Base-by-base conservation (phyloP, 2,113 vertebrate species). In the Malurus elegans region DNA sequence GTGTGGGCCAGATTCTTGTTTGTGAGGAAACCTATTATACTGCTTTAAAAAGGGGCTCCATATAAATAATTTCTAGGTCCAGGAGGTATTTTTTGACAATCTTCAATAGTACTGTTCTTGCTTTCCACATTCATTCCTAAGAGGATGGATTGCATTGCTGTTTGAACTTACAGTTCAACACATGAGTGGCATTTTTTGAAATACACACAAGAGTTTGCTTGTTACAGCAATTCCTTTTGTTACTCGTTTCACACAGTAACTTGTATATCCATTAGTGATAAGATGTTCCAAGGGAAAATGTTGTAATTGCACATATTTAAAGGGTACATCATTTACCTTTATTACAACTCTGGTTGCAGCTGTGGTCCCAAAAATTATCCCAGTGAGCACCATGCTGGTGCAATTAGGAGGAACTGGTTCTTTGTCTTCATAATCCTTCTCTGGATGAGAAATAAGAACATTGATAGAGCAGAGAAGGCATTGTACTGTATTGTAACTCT, bases 251-350 rank as follows among this genome's bases (percentile, higher is more conserved):
- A 88, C 29, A 26, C 2, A 40, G 45, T 50, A 86, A 79, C 66
- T 79, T 92, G 25, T 71, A 54, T 69, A 70, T 70, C 50, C 62
- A 76, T 66, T 75, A 72, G 32, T 31, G 24, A 26, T 76, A 94
- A 94, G 75, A 82, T 73, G 54, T 83, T 94, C 71, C 87, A 36
- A 69, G 62, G 74, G 90, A 91, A 95, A 95, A 91, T 51, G 50
- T 44, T 92, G 65, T 83, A 95, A 94, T 79, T 91, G 74, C 47
- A 66, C 47, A 40, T 86, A 70, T 86, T 92, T 76, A 95, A 93
- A 90, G 60, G 26, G 72, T 89, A 48, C 61, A 91, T 92, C 8
- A 78, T 84, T 95, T 95, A 94, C 83, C 88, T 94, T 97, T 92
- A 95, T 94, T 94, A 80, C 67, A 78, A 81, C 13, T 80, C 23